Conservation (phyloP, 2,113 vertebrate genomes). For the Alligator sinensis region DNA sequence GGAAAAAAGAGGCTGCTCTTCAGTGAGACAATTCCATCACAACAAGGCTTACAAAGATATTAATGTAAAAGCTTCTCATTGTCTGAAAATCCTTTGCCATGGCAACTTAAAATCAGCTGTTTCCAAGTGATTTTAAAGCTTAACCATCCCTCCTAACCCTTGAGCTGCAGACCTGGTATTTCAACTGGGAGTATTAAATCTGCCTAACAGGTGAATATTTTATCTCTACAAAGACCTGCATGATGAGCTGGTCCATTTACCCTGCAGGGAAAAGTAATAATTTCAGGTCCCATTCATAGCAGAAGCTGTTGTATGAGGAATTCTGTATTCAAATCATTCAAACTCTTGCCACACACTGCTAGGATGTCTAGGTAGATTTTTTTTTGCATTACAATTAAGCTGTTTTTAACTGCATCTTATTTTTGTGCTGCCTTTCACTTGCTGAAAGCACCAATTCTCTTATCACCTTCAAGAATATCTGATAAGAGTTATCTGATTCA, state of each 20-base stretch:
- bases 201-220: conserved; percentile 64
- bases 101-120: conserved; percentile 80
- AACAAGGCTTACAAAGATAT: conserved; percentile 75
- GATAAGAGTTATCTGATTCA: conserved; percentile 64
- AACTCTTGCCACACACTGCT: neutral
- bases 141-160: conserved; percentile 61
- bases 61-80: conserved; percentile 78
- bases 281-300: conserved; percentile 7
- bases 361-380: conserved; percentile 10
- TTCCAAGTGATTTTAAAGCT: conserved; percentile 80
- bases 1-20: conserved; percentile 66
- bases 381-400: conserved; percentile 55
- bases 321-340: conserved; percentile 67
- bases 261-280: conserved; percentile 47
- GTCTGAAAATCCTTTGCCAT: conserved; percentile 81
- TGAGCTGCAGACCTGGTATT: conserved; percentile 49
- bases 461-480: conserved; percentile 55
- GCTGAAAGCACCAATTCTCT: conserved; percentile 46
- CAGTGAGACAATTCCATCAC: conserved; percentile 74
- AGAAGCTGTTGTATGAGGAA: conserved; percentile 62
- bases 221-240: conserved; percentile 64
- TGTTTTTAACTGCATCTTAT: neutral
- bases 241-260: conserved; percentile 67
- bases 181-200: conserved; percentile 52
- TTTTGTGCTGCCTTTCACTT: conserved; percentile 44